phyloP scores from a whole-genome alignment of 2,113 vertebrate species.

The Brachyhypopomus occidentalis region DNA sequence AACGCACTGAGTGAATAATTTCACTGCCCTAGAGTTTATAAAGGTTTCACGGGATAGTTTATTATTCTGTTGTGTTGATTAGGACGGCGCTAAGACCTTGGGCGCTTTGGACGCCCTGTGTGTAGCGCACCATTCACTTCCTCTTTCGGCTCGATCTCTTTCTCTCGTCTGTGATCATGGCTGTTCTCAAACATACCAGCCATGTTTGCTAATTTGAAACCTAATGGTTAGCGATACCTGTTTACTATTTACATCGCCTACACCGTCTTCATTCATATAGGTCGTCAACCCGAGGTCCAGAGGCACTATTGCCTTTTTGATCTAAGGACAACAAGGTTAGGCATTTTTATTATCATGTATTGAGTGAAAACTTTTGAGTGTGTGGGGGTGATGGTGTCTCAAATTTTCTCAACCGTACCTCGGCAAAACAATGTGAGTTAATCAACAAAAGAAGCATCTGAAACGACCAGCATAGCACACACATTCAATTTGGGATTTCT shows the following conservation, averaged over 20 bases:
- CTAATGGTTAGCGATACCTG: conserved; percentile 75
- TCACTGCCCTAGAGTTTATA: too few relatives aligned
- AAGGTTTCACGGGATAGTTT: too few relatives aligned
- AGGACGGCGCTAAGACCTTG: conserved; percentile 66
- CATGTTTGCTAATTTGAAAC: conserved; percentile 82
- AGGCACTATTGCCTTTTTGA: conserved; percentile 56
- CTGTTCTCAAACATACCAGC: conserved; percentile 77
- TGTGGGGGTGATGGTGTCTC: conserved; percentile 67
- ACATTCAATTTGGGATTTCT: neutral
- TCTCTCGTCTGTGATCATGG: conserved; percentile 76
- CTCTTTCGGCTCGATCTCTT: conserved; percentile 69
- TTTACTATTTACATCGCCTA: conserved; percentile 70
- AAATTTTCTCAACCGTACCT: conserved; percentile 59
- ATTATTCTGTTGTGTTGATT: neutral
- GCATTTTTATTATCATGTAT: conserved; percentile 60
- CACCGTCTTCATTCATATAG: conserved; percentile 59
- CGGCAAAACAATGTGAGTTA: conserved; percentile 76
- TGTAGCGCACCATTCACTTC: conserved; percentile 68
- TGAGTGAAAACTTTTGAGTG: conserved; percentile 68
- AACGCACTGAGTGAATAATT: too few relatives aligned
- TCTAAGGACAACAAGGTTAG: conserved; percentile 69
- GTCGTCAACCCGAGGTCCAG: conserved; percentile 55
- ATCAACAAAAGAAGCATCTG: conserved; percentile 57
- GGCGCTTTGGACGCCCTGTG: neutral
- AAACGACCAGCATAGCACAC: neutral